phyloP scores from a whole-genome alignment of 2,113 vertebrate genomes.

The Hippopotamus amphibius region DNA sequence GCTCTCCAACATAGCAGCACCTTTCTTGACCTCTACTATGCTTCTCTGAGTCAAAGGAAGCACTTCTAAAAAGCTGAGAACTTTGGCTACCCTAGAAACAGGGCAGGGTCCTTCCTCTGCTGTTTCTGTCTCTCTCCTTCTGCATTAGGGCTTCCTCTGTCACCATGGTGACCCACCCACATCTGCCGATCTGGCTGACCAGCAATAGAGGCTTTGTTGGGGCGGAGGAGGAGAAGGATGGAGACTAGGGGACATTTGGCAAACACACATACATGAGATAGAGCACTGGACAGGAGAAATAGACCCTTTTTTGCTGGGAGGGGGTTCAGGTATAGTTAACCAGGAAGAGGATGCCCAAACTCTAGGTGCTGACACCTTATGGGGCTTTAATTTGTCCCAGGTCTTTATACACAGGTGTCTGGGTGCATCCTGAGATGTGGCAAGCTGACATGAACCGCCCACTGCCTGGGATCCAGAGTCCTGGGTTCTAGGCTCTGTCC shows the following conservation, averaged over 20 bases:
- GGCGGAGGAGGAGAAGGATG: neutral
- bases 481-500: neutral
- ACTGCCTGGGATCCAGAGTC: neutral
- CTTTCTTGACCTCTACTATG: neutral
- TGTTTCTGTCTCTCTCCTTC: slow-evolving; percentile 37
- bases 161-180: slow-evolving; percentile 15
- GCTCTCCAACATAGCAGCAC: slow-evolving; percentile 59
- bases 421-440: neutral
- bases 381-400: neutral
- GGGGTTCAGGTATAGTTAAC: neutral
- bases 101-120: neutral
- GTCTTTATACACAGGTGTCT: neutral
- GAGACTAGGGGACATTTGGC: neutral
- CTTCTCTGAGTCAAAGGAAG: neutral
- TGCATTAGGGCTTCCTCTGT: neutral
- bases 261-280: neutral
- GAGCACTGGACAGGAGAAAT: neutral
- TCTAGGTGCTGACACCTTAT: neutral
- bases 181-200: neutral
- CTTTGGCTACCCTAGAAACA: neutral
- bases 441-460: neutral
- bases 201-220: neutral
- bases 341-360: neutral
- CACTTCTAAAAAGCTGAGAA: neutral
- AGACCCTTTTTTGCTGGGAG: accelerated